phyloP scores from a whole-genome alignment of 2,888 invertebrate genomes.

The Caenorhabditis zanzibari region DNA sequence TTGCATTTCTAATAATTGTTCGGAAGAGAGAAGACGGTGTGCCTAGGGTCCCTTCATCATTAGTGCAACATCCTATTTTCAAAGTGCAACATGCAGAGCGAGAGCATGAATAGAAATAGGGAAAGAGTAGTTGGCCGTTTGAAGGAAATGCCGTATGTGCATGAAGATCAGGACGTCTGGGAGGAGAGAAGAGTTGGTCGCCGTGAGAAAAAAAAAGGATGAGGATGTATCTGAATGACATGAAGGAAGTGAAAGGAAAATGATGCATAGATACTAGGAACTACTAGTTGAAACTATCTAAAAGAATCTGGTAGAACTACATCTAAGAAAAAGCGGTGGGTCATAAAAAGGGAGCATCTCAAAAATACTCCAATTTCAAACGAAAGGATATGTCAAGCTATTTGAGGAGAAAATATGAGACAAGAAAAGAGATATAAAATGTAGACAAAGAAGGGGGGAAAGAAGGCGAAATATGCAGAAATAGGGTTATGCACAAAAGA shows the following conservation, averaged over 20 bases:
- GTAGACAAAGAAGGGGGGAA: constrained; percentile 45
- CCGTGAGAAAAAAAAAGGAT: constrained; percentile 50
- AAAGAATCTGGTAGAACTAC: neutral
- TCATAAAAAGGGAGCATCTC: neutral
- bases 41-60: constrained; percentile 34
- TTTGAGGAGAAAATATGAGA: constrained; percentile 12
- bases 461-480: constrained; percentile 52
- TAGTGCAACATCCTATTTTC: constrained; percentile 31
- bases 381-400: neutral
- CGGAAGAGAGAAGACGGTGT: constrained; percentile 4
- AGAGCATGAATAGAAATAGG: constrained; percentile 32
- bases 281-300: neutral
- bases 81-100: constrained; percentile 42
- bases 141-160: constrained; percentile 25
- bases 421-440: constrained; percentile 41
- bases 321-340: neutral
- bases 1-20: constrained; percentile 18
- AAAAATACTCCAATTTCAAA: constrained; percentile 11
- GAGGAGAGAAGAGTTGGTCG: constrained; percentile 26
- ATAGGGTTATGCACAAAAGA: constrained; percentile 62
- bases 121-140: constrained; percentile 4
- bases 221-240: constrained; percentile 17
- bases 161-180: constrained; percentile 23
- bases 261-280: neutral
- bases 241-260: constrained; percentile 2